A percentile compares a stretch with the other conserved stretches of the same genome.
phyloP scores from a whole-genome alignment of 2,113 vertebrate species.

The Nothobranchius furzeri region DNA sequence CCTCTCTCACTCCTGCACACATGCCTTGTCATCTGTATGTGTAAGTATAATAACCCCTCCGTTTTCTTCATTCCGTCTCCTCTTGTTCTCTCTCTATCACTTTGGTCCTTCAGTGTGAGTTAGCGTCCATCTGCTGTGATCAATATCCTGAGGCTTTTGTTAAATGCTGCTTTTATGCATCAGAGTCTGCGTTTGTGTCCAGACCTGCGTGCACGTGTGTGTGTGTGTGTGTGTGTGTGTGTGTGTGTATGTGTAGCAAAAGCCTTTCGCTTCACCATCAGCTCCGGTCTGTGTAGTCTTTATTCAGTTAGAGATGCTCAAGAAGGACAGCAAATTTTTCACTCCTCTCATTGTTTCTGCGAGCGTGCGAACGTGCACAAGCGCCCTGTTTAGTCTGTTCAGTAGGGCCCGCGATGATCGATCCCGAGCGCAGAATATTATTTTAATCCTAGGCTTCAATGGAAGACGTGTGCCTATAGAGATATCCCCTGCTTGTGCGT shows the following conservation, averaged over 20 bases:
- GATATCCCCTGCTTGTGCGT: neutral
- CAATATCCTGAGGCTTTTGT: slow-evolving; percentile 65
- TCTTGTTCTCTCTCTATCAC: slow-evolving; percentile 28
- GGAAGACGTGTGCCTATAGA: slow-evolving; percentile 12
- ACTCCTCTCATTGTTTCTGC: slow-evolving; percentile 29
- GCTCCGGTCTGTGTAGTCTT: slow-evolving; percentile 38
- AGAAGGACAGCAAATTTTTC: slow-evolving; percentile 24
- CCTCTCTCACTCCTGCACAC: neutral
- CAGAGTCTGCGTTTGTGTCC: slow-evolving; percentile 1
- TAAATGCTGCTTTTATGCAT: slow-evolving; percentile 54
- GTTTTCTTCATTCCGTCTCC: slow-evolving; percentile 29
- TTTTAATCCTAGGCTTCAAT: slow-evolving; percentile 30
- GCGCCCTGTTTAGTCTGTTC: slow-evolving; percentile 16
- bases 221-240: neutral
- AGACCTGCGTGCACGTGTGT: neutral
- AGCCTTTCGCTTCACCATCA: slow-evolving; percentile 32
- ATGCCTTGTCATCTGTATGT: slow-evolving; percentile 11
- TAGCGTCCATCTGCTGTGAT: slow-evolving; percentile 65
- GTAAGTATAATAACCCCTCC: slow-evolving; percentile 28
- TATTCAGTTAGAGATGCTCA: slow-evolving; percentile 52
- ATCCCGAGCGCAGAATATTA: slow-evolving; percentile 39
- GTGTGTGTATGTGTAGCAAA: slow-evolving; percentile 3
- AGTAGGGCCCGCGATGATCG: slow-evolving; percentile 45
- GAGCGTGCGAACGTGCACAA: slow-evolving; percentile 12
- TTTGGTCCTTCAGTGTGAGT: slow-evolving; percentile 54